phyloP scores from a whole-genome alignment of 1,140 invertebrate species.

The Hyles vespertilio region DNA sequence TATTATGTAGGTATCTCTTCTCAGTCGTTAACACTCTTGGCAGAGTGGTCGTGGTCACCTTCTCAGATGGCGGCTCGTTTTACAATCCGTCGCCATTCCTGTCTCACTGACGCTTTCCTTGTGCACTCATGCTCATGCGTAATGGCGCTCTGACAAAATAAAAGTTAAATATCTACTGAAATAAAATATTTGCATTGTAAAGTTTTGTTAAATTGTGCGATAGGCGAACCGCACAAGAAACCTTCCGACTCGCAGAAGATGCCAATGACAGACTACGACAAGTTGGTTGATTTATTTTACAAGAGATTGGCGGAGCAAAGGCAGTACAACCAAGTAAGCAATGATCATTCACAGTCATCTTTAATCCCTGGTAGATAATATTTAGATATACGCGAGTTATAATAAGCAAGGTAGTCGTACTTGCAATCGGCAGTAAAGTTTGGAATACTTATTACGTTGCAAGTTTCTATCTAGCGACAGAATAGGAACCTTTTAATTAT shows the following conservation, averaged over 20 bases:
- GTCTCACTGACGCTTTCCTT: no score
- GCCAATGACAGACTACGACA: constrained; percentile 69
- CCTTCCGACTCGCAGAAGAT: constrained; percentile 38
- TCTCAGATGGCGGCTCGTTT: no score
- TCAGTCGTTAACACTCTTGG: no score
- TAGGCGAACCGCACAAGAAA: constrained; percentile 65
- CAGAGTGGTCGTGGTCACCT: no score
- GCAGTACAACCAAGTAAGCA: constrained; percentile 56
- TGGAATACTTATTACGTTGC: neutral
- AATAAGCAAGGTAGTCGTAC: neutral
- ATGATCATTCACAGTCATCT: no score
- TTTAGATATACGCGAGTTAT: no score
- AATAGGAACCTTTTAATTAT: neutral
- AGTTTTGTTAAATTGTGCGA: neutral
- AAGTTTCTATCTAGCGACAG: neutral
- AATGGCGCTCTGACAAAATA: no score
- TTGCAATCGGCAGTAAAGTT: neutral
- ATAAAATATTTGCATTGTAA: neutral
- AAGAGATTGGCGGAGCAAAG: constrained; percentile 64
- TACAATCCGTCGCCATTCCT: no score
- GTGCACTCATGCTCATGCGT: no score
- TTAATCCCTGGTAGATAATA: neutral
- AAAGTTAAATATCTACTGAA: no score
- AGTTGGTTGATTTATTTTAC: constrained; percentile 70
- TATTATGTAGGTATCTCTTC: no score